These are phyloP conservation scores for Struthio camelus DNA, from an alignment of 2,113 vertebrate genomes.

Conservation along the genomic window DNA sequence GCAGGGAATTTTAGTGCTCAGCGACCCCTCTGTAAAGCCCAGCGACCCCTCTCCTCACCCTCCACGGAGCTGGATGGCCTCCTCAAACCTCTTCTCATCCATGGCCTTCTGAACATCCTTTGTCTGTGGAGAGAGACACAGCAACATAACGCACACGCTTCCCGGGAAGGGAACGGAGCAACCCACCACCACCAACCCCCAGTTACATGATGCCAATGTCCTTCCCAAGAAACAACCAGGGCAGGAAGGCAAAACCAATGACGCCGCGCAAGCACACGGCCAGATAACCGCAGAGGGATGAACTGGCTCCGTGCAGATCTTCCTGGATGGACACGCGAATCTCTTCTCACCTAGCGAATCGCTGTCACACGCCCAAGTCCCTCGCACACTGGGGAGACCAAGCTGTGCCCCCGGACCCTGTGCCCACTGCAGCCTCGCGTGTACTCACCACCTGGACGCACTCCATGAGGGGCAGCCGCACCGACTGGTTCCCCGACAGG, in stretches of 20 bases:
- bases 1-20: not conserved
- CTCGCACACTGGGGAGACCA: too few relatives aligned
- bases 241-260: not conserved
- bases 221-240: not conserved
- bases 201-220: not conserved
- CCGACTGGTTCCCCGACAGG: conserved; percentile 89
- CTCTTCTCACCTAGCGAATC: not conserved
- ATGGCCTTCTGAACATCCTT: conserved; percentile 95
- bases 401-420: too few relatives aligned
- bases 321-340: too few relatives aligned
- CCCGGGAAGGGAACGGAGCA: accelerated
- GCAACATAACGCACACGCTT: accelerated
- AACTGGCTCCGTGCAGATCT: not conserved
- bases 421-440: too few relatives aligned
- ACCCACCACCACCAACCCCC: not conserved
- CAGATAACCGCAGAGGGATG: not conserved
- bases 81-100: conserved; percentile 90
- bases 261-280: too few relatives aligned
- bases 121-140: conserved; percentile 46
- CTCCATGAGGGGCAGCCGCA: conserved; percentile 93
- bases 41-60: conserved; percentile 71
- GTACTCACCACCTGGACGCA: conserved; percentile 91
- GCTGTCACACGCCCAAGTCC: not conserved
- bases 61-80: conserved; percentile 91
- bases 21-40: not conserved